Conservation (phyloP, 2,797 vertebrate species). For the Antrozous pallidus region DNA sequence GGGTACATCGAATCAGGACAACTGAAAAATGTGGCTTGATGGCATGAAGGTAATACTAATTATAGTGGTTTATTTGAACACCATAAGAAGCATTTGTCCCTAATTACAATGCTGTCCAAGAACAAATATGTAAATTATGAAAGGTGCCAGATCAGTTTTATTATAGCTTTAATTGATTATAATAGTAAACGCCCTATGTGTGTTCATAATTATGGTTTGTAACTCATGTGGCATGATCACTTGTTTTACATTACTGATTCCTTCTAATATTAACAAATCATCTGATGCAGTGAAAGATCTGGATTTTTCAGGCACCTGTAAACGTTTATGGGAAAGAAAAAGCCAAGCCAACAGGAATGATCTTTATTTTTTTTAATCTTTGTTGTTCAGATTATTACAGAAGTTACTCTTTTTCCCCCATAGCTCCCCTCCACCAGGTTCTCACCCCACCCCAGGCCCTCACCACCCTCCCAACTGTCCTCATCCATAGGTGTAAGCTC, state of each 20-base stretch:
- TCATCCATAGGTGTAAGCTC: too few species aligned
- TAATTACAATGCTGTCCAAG: constrained; percentile 62
- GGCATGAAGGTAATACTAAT: constrained; percentile 41
- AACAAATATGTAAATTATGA: constrained; percentile 45
- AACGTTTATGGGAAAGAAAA: neutral
- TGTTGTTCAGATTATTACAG: too few species aligned
- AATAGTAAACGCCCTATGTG: neutral
- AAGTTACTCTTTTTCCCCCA: too few species aligned
- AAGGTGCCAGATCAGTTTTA: constrained; percentile 48
- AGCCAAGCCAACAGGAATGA: neutral
- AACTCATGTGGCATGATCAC: neutral
- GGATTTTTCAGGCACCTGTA: neutral
- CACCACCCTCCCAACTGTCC: too few species aligned
- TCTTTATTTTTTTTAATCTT: neutral
- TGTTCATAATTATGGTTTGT: constrained; percentile 24
- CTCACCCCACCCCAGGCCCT: too few species aligned
- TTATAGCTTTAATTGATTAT: constrained; percentile 29
- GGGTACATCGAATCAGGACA: neutral
- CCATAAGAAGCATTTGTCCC: constrained; percentile 45
- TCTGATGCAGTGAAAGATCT: neutral
- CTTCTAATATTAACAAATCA: constrained; percentile 17
- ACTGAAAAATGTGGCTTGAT: constrained; percentile 37
- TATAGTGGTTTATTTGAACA: constrained; percentile 55
- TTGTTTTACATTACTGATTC: neutral
- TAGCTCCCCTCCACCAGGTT: too few species aligned